Base-by-base conservation (phyloP, 2,888 invertebrate species). In the Cetonia aurata region DNA sequence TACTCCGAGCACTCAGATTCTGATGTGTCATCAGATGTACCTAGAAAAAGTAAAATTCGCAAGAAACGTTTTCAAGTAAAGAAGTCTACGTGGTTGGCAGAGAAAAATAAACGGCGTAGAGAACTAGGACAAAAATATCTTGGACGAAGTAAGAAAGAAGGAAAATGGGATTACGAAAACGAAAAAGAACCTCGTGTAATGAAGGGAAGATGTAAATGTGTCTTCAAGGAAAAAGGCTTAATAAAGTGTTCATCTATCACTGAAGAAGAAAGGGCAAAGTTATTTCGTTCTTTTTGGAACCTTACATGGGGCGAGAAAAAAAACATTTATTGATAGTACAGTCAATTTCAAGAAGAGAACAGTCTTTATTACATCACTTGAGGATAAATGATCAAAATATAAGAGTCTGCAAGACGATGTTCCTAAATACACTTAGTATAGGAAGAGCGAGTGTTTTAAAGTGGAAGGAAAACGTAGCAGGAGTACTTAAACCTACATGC, bases 401-500 rank as follows among this genome's bases (percentile, higher is more conserved):
- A 17, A 56, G 37, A 17, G 68, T 57, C 56, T 57, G 57, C 44
- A 33, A 44, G 25, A 69, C 57, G 48, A 69, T 69, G 57, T 69
- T 69, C 48, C 41, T 69, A 25, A 69, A 59, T 42, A 69, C 69
- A 37, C 57, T 69, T 59, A 46, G 48, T 33, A 59, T 69, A 46
- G 69, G 59, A 57, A 59, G 50, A 25, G 44, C 25, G 17, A 59
- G 37, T 37, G 46, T 57, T 15, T 59, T 59, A 59, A 69, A 69
- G 17, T 69, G 69, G 69, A 69, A 69, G 48, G 50, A 69, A 50
- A 52, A 19, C 33, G 17, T 52, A 19, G 52, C 50, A 42, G 48
- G 50, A 19, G 19, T 33, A n/a, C 48, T 37, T 66, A 52, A 48
- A 25, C 37, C 66, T 52, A 48, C 33, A 37, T 59, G 66, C 52